Conservation (phyloP, 1,140 invertebrate species). For the Hylyphantes graminicola region DNA sequence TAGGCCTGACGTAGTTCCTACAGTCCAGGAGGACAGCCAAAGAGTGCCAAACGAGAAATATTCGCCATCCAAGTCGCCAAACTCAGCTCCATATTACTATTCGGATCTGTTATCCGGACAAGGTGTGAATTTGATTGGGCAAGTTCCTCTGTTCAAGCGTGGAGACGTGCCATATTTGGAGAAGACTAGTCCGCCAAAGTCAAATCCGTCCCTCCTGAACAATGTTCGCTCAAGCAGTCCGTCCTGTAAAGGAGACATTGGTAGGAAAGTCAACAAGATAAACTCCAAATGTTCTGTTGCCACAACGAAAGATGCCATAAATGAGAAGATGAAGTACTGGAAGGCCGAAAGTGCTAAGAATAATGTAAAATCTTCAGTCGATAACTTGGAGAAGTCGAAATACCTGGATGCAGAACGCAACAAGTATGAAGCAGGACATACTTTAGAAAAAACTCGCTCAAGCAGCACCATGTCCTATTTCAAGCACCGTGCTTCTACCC, state of each 20-base stretch:
- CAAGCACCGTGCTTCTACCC: constrained; percentile 57
- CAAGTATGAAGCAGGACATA: constrained; percentile 64
- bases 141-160: constrained; percentile 18
- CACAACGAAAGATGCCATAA: neutral
- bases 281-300: neutral
- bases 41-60: constrained; percentile 41
- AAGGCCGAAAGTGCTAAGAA: constrained; percentile 15
- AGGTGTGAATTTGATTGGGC: constrained; percentile 11
- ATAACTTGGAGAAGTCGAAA: constrained; percentile 59
- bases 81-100: constrained; percentile 83
- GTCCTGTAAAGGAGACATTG: constrained; percentile 72
- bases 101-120: constrained; percentile 75
- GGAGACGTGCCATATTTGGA: constrained; percentile 54
- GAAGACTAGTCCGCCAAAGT: constrained; percentile 54
- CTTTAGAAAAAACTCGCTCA: constrained; percentile 56
- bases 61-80: constrained; percentile 40
- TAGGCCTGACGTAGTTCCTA: constrained; percentile 52
- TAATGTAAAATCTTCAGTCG: constrained; percentile 44
- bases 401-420: constrained; percentile 63
- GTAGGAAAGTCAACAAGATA: constrained; percentile 83
- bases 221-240: constrained; percentile 46
- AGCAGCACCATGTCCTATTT: constrained; percentile 41
- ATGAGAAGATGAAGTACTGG: constrained; percentile 38
- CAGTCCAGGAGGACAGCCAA: constrained; percentile 9
- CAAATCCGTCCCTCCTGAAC: constrained; percentile 47